phyloP scores from a whole-genome alignment of 2,797 vertebrate genomes.

The Oceanodroma leucorhoa region DNA sequence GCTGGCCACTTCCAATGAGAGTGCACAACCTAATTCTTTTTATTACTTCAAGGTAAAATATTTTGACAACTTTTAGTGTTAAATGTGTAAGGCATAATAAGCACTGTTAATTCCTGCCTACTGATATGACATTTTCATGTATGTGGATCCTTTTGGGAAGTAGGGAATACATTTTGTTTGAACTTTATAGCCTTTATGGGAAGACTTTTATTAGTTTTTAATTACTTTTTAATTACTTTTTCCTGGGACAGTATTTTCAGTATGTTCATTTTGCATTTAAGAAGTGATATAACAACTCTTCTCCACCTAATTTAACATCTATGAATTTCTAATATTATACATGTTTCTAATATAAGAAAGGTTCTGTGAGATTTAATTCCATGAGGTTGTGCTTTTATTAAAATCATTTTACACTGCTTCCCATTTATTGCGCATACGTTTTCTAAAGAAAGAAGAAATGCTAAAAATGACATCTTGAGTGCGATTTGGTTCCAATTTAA shows the following conservation, averaged over 20 bases:
- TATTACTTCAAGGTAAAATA: background rate
- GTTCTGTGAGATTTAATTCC: background rate
- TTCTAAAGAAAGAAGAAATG: background rate
- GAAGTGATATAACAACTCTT: background rate
- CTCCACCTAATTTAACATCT: background rate
- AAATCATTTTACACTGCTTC: background rate
- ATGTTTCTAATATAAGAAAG: background rate
- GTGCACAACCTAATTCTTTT: background rate
- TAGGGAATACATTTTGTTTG: background rate
- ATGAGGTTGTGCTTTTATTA: background rate
- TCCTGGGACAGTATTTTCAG: background rate
- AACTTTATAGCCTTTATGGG: background rate
- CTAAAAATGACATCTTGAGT: background rate
- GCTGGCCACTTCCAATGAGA: background rate
- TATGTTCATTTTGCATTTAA: background rate
- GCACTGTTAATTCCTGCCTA: background rate
- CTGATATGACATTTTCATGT: background rate
- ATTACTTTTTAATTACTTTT: background rate
- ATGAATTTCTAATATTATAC: background rate
- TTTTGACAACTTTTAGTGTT: background rate
- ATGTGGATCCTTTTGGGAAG: background rate
- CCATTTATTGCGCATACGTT: background rate
- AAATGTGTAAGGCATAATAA: background rate
- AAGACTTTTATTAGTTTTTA: background rate
- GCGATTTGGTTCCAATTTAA: background rate